Conservation (phyloP, 2,113 vertebrate genomes). For the Pituophis catenifer region DNA sequence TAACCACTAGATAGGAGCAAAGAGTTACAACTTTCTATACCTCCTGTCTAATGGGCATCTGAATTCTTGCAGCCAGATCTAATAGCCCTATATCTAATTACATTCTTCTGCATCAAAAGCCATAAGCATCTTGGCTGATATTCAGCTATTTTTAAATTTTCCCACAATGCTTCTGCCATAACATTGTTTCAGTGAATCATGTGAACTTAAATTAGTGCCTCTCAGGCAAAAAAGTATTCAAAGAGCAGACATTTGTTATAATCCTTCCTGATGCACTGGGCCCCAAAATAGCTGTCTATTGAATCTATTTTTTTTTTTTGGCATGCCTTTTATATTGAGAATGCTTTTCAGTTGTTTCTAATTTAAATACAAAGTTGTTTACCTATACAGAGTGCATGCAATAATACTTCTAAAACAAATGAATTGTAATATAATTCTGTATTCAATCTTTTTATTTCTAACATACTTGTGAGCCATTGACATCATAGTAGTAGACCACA, state of each 20-base stretch:
- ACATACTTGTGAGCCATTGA: neutral
- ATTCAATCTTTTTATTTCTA: neutral
- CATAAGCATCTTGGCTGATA: neutral
- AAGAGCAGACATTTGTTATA: neutral
- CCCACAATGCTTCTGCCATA: neutral
- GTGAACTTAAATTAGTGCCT: neutral
- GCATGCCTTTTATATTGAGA: neutral
- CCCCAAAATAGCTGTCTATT: neutral
- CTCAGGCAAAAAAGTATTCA: neutral
- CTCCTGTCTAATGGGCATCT: neutral
- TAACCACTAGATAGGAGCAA: neutral
- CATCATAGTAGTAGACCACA: neutral
- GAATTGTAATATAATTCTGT: neutral
- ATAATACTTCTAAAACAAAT: neutral
- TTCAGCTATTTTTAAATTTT: neutral
- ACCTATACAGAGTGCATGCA: neutral
- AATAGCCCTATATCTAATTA: neutral
- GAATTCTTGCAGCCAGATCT: neutral
- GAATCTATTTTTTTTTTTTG: neutral
- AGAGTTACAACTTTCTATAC: neutral
- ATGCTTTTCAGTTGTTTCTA: neutral
- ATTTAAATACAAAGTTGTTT: neutral
- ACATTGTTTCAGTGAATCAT: neutral
- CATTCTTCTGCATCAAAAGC: neutral
- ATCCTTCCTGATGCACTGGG: neutral